phyloP scores from a whole-genome alignment of 2,888 invertebrate species.

The Julus scanicus region DNA sequence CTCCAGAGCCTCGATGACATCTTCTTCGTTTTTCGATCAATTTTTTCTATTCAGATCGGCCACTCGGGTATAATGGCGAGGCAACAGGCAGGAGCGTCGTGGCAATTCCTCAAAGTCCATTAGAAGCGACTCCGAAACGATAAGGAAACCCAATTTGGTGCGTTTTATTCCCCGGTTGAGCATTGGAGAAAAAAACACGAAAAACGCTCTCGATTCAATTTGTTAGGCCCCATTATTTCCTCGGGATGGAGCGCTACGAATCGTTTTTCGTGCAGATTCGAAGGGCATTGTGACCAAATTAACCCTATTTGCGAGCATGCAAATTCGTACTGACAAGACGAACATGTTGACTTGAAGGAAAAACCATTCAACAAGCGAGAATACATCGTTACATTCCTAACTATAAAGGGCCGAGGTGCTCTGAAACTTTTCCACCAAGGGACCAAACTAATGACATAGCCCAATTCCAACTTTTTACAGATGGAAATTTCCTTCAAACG shows the following conservation, averaged over 20 bases:
- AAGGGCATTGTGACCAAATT: not conserved
- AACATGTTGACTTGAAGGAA: not conserved
- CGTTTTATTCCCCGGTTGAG: not conserved
- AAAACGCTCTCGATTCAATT: not conserved
- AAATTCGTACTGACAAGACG: not conserved
- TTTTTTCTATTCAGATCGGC: not conserved
- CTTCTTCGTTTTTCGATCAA: not conserved
- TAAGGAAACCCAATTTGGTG: not conserved
- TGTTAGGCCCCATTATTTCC: not conserved
- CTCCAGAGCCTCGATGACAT: not conserved
- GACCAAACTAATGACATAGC: too few species aligned
- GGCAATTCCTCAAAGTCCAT: not conserved
- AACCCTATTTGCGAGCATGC: not conserved
- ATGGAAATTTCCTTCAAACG: too few species aligned
- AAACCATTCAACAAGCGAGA: not conserved
- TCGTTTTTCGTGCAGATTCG: not conserved
- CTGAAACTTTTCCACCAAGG: too few species aligned
- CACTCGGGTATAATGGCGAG: constrained; percentile 1
- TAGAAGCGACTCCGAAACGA: not conserved
- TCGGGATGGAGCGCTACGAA: not conserved
- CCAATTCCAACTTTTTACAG: too few species aligned
- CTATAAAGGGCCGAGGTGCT: too few species aligned
- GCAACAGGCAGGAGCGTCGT: not conserved
- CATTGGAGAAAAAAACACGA: not conserved
- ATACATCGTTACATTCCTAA: not conserved